Evolutionary conservation across 2,113 vertebrate species (phyloP), one percentile per base, ranked within the genome.

Genomic region (Cynopterus brachyotis): DNA sequence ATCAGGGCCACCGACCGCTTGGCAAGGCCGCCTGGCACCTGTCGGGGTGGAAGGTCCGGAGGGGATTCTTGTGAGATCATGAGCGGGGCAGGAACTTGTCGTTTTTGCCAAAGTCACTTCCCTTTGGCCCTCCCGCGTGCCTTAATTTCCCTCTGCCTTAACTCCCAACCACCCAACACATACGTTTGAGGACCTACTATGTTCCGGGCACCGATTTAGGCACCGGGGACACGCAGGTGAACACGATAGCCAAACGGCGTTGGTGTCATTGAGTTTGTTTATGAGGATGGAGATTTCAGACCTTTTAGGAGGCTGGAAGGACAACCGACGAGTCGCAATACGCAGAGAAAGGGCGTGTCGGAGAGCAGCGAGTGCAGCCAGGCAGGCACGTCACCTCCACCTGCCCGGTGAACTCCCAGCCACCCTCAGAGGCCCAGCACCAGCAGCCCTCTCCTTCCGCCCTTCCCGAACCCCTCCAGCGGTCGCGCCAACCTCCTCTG

Each of bases 401-500:
- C 57, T 26, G 57, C 35, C 3, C 1, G 4, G 16, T 2, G 30
- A n/a, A 28, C 53, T 53, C 40, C 66, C 37, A 0, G 7, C n/a
- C 3, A 3, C 13, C n/a, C 88, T 57, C 6, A 2, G 1, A 9
- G 40, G 73, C 30, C 37, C n/a, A 0, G 42, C 50, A 37, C 28
- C 6, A 15, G 72, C 0, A 1, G 13, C 15, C n/a, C 45, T 50
- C 47, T 28, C 69, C 17, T 60, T 32, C 0, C 81, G 37, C 24
- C 12, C n/a, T 13, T n/a, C 47, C 24, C 82, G 2, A 16, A 12
- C 24, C 26, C 26, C 59, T 26, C 73, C 6, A 1, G 73, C 0
- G 5, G 7, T 20, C 37, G 2, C 5, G 24, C 20, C 2, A 16
- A 1, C 8, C 28, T 42, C 35, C 47, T 16, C 5, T 0, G 37